Evolutionary conservation across 2,888 invertebrate species (phyloP), one percentile per base, ranked within the genome.

Genomic region (Clanis bilineata): DNA sequence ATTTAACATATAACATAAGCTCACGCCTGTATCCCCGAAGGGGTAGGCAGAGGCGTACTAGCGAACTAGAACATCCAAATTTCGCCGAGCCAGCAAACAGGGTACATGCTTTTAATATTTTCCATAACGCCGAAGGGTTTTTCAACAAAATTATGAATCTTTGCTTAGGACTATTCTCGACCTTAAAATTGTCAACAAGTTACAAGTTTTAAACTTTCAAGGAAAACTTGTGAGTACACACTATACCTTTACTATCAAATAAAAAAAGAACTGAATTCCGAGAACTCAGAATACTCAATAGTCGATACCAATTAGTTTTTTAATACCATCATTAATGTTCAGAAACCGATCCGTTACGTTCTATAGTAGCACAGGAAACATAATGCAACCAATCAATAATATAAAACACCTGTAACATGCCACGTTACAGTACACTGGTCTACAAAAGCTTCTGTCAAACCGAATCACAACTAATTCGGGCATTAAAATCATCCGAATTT

Each of bases 401-500:
- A 41, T 41, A 41, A 41, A 41, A 18, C 45, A 39, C 15, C 32
- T 59, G 47, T 51, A 43, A 62, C 64, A 67, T 60, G 51, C 54
- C 12, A 15, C 22, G 38, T 58, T 51, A 39, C 21, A 28, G 7
- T 41, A 39, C 38, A 51, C 64, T 58, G 60, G 64, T 63, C 56
- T 62, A 61, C 65, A 66, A 79, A 82, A 86, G 83, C 85, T 86
- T 83, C 81, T 88, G 87, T 88, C 86, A 84, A 74, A 77, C 69
- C 73, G 72, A 81, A 83, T 85, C 77, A 80, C 76, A 76, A 77
- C 67, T 70, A 72, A 70, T 77, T 74, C 73, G 67, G 70, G 77
- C 72, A 80, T 85, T 82, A 83, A 88, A 85, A 87, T 83, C 79
- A 83, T 80, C 75, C 73, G 72, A 72, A 78, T 76, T 74, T 73